phyloP scores from a whole-genome alignment of 2,113 vertebrate genomes.

The Petaurus breviceps region DNA sequence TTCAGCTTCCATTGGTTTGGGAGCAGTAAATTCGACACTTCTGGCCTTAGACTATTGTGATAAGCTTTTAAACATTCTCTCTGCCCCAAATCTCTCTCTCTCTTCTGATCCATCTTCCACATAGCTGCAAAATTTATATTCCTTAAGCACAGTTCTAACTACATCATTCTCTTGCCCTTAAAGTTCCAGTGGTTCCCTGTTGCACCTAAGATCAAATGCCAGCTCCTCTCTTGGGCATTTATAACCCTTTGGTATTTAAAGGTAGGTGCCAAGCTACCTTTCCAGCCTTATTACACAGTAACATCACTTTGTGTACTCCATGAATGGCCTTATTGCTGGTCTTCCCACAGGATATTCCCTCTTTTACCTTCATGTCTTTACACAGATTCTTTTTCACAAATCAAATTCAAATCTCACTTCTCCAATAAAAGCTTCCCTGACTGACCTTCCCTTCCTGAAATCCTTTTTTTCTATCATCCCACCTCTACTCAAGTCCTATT shows the following conservation, averaged over 20 bases:
- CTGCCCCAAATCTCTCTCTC: neutral
- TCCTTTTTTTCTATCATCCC: neutral
- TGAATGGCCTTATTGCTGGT: neutral
- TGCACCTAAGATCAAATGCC: neutral
- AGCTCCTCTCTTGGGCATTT: neutral
- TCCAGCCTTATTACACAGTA: neutral
- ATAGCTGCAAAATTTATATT: neutral
- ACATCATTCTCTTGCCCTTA: neutral
- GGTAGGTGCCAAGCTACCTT: neutral
- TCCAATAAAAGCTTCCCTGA: neutral
- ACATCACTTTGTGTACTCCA: neutral
- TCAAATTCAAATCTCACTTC: neutral
- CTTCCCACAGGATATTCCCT: neutral
- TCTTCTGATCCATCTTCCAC: neutral
- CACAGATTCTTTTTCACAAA: neutral
- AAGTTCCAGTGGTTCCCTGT: neutral
- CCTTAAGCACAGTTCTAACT: neutral
- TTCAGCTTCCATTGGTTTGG: neutral
- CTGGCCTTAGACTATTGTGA: no score
- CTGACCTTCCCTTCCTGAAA: neutral
- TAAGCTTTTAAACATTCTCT: neutral
- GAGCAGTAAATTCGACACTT: neutral
- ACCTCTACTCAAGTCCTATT: rapidly evolving
- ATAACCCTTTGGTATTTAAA: neutral
- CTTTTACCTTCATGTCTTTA: neutral